Base-by-base conservation (phyloP, 2,797 vertebrate species). In the Phalloptychus januarius region DNA sequence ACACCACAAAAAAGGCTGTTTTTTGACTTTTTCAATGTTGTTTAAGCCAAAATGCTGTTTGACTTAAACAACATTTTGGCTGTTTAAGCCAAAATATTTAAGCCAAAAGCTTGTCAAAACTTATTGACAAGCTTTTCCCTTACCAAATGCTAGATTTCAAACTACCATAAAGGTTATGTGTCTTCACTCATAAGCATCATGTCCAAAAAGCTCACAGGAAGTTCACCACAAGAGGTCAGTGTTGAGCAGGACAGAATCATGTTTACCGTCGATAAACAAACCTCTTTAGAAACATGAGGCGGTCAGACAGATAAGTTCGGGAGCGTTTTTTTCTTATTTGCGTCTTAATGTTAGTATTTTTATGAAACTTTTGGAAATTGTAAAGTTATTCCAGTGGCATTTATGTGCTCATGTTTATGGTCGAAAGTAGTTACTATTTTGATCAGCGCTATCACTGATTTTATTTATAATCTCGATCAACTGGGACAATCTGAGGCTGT, bases 181-280 rank as follows among this genome's bases (percentile, higher is more conserved):
- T 48, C 1, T 48, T 6, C 18, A 65, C 7, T 20, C 7, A 15
- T 12, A 33, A 18, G 15, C 15, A 7, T 2, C 16, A 36, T 63
- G 31, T 33, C 3, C 31, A 63, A 1, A 31, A 5, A 10, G 4
- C 2, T 8, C 4, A 33, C 44, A 16, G 15, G 16, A 46, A 13
- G 54, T 7, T 67, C 28, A 76, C 74, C 83, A 76, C 76, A 61
- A 1, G 83, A 61, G 42, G 76, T 45, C 76, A 20, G 58, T 45
- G 4, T 73, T 78, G 69, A 44, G 33, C 71, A 45, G 5, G n/a
- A 33, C 15, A 25, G 28, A 36, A 16, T 33, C 52, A 10, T 3
- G 25, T 5, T 13, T 50, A 52, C 25, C 5, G 12, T 45, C 10
- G 48, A 3, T 13, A 33, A 70, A 56, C 33, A 25, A 31, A 72